Conservation (phyloP, 2,888 invertebrate species). For the Empis stercorea region DNA sequence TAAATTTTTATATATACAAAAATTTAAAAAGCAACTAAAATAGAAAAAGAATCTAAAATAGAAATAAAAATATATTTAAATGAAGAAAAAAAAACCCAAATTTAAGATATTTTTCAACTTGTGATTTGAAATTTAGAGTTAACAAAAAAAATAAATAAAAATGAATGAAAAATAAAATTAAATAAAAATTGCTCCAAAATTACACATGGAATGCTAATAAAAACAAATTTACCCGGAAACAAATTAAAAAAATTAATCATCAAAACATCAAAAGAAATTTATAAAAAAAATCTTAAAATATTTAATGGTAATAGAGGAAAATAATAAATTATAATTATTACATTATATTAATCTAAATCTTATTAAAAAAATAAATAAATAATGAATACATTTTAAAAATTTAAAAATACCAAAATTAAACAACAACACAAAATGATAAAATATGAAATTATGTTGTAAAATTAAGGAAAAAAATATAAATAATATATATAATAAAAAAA, state of each 20-base stretch:
- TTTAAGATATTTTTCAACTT: conserved; percentile 26
- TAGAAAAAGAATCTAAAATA: no score
- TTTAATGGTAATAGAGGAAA: not conserved
- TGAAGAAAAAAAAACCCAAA: not conserved
- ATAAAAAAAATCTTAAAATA: not conserved
- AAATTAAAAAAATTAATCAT: not conserved
- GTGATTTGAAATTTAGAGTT: conserved; percentile 39
- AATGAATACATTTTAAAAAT: no score
- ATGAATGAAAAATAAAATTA: not conserved
- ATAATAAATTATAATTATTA: not conserved
- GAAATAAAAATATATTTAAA: not conserved
- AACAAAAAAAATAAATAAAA: conserved; percentile 19
- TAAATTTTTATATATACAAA: no score
- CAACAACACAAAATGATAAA: no score
- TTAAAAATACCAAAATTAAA: no score
- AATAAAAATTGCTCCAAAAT: not conserved
- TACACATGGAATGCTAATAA: not conserved
- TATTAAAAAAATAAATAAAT: no score
- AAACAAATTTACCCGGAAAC: not conserved
- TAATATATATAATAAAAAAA: no score
- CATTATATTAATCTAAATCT: not conserved
- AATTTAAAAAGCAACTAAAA: no score
- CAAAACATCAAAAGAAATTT: not conserved
- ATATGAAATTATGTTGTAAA: no score
- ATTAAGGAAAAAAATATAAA: not conserved